phyloP scores from a whole-genome alignment of 2,113 vertebrate species.

The Bambusicola thoracicus region DNA sequence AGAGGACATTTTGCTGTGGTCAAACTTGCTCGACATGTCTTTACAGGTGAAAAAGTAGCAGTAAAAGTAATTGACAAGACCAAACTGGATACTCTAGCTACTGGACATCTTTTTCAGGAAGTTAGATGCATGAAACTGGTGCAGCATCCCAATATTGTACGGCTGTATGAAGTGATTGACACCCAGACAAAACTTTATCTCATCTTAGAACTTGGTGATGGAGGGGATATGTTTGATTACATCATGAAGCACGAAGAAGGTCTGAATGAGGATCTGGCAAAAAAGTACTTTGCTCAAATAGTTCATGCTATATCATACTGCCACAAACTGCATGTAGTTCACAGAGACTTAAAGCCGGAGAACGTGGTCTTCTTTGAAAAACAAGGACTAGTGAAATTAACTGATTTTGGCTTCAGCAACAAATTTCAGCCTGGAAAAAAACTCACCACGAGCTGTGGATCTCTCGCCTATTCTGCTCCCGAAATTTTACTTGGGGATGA shows the following conservation, averaged over 20 bases:
- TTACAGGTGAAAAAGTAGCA: slow-evolving; percentile 97
- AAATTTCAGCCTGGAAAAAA: slow-evolving; percentile 99
- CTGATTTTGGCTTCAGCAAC: slow-evolving; percentile 99
- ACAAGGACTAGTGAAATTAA: slow-evolving; percentile 97
- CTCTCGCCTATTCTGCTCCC: slow-evolving; percentile 95
- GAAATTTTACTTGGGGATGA: slow-evolving; percentile 97
- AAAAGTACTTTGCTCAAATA: slow-evolving; percentile 98
- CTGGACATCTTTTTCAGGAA: slow-evolving; percentile 97
- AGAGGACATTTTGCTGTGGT: slow-evolving; percentile 98
- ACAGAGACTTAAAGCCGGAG: slow-evolving; percentile 96
- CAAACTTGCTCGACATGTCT: slow-evolving; percentile 96
- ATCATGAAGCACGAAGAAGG: slow-evolving; percentile 99
- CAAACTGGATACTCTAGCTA: slow-evolving; percentile 93
- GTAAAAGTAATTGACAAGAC: slow-evolving; percentile 99
- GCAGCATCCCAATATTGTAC: slow-evolving; percentile 97
- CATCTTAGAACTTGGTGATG: slow-evolving; percentile 95
- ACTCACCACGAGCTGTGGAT: slow-evolving; percentile 96
- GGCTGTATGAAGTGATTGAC: slow-evolving; percentile 97
- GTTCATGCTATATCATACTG: slow-evolving; percentile 99
- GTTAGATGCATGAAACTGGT: slow-evolving; percentile 99
- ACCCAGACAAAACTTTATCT: slow-evolving; percentile 98
- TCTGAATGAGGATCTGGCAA: slow-evolving; percentile 95
- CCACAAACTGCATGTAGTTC: slow-evolving; percentile 96
- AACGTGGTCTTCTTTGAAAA: slow-evolving; percentile 99
- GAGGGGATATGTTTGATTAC: slow-evolving; percentile 98